These are phyloP conservation scores for Gila robusta DNA, from an alignment of 2,797 vertebrate genomes.

Conservation along the genomic window DNA sequence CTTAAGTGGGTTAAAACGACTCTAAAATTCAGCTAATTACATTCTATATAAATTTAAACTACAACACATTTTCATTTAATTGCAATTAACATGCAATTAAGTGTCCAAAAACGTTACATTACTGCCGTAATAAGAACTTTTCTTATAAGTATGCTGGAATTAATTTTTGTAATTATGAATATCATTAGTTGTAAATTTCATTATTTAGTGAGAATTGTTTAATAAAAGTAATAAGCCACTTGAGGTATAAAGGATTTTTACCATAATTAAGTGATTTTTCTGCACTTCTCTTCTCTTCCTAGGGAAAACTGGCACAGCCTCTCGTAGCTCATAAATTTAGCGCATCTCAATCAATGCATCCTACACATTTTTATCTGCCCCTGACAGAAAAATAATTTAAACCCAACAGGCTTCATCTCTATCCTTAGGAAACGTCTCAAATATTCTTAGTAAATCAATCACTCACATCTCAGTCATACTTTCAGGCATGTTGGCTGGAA, in stretches of 20 bases:
- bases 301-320: background rate
- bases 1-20: too few species aligned
- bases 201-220: too few species aligned
- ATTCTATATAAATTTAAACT: background rate
- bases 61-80: background rate
- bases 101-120: background rate
- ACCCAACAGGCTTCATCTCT: background rate
- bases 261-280: background rate
- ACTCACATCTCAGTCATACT: constrained; percentile 99
- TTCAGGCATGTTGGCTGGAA: constrained; percentile 95
- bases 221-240: background rate
- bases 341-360: background rate
- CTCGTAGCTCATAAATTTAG: background rate
- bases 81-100: background rate
- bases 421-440: background rate
- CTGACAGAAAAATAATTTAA: background rate
- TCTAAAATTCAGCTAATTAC: too few species aligned
- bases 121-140: background rate
- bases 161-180: background rate
- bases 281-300: background rate
- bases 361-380: background rate
- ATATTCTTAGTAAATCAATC: background rate
- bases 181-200: background rate
- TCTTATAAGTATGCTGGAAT: background rate
- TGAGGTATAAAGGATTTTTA: background rate